Base-by-base conservation (phyloP, 2,113 vertebrate species). In the Macquaria ambigua region DNA sequence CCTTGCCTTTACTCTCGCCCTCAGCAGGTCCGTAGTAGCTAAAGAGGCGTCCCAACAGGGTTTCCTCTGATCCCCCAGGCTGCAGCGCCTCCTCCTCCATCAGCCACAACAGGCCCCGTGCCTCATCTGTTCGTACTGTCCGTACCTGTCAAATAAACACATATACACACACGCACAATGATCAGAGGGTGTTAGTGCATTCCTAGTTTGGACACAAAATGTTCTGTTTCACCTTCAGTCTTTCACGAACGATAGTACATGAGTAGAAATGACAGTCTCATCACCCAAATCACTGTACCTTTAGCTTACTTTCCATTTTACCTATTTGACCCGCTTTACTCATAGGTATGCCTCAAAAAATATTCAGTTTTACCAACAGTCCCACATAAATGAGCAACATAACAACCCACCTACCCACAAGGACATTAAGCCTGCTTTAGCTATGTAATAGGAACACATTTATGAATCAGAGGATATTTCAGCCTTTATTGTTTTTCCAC, bases 41-140 rank as follows among this genome's bases (percentile, higher is more conserved):
- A 74, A 99, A 99, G 25, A 99, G 97, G 8, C 97, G 94, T 53
- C 97, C 96, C 83, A 99, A 91, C 64, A 99, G 94, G 1, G 96
- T 94, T 70, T 98, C 96, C 82, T 98, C 98, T 0, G 95, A 97
- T 73, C 97, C 97, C 0, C 95, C 97, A 0, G 97, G 97, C 89
- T 97, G 97, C 86, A 97, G 81, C 0, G 96, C 97, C 92, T 99
- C 98, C 93, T 99, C 98, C 82, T 99, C 98, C 94, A 99, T 95
- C 25, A 99, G 94, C 98, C 98, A 99, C 67, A 99, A 92, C 80
- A 99, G 93, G 20, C 98, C 98, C 28, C 98, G 96, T 0, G 97
- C 97, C 92, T 99, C 98, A 0, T 99, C 98, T 0, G 97, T 96
- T 74, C 96, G 96, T 77, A 97, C 92, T 0, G 97, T 95, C 71